These are phyloP conservation scores for Dendrocincla tyrannina DNA, from an alignment of 2,797 vertebrate species.

Conservation along the genomic window DNA sequence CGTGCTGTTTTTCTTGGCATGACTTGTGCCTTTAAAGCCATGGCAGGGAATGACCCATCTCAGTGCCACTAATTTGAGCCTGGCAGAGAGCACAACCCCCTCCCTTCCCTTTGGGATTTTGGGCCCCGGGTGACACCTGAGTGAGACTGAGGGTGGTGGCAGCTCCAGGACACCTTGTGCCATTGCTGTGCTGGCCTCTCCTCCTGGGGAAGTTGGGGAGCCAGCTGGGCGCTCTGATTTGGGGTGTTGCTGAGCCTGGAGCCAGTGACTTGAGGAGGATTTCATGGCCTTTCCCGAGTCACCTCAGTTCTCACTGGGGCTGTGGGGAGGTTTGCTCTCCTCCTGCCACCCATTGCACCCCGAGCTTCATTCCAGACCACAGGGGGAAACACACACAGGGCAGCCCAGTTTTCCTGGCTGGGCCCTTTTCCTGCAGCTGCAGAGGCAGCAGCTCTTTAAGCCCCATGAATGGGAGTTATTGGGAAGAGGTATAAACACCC, in stretches of 20 bases:
- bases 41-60: background rate
- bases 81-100: accelerated
- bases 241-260: background rate
- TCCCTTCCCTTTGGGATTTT: accelerated
- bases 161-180: background rate
- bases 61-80: background rate
- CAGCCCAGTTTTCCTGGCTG: background rate
- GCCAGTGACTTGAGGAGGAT: accelerated
- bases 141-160: accelerated
- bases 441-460: background rate
- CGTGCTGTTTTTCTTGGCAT: background rate
- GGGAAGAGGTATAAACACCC: background rate
- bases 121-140: background rate
- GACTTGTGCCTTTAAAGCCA: background rate
- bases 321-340: accelerated
- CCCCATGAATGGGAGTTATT: accelerated
- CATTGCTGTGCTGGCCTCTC: accelerated
- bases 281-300: accelerated
- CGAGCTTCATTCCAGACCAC: accelerated
- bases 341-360: background rate
- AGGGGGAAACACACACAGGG: background rate
- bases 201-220: background rate
- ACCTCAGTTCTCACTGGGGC: accelerated
- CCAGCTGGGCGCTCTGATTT: background rate
- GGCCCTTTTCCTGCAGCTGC: background rate